Conservation (phyloP, 2,113 vertebrate genomes). For the Leucoraja erinaceus region DNA sequence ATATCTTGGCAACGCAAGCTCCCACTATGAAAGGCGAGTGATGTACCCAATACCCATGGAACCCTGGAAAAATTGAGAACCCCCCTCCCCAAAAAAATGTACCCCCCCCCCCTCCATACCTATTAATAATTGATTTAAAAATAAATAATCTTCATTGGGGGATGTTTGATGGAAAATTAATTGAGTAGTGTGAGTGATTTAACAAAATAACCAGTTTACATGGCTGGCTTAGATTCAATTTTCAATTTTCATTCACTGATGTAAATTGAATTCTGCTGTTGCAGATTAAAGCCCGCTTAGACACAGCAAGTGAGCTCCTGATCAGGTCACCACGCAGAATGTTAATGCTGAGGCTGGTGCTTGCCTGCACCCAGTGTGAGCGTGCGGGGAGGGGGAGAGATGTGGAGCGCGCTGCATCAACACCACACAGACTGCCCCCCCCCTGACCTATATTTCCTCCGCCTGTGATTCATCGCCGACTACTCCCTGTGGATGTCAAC, state of each 20-base stretch:
- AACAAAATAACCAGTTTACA: slow-evolving; percentile 19
- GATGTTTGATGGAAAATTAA: background rate
- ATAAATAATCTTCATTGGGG: too few relatives aligned
- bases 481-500: background rate
- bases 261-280: background rate
- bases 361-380: background rate
- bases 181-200: background rate
- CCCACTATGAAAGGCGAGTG: too few relatives aligned
- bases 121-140: too few relatives aligned
- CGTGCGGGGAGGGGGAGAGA: background rate
- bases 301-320: background rate
- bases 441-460: background rate
- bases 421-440: too few relatives aligned
- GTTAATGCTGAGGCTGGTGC: background rate
- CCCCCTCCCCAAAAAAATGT: too few relatives aligned
- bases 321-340: background rate
- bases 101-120: too few relatives aligned
- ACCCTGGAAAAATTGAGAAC: too few relatives aligned
- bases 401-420: background rate
- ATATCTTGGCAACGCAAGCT: background rate
- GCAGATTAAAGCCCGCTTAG: background rate
- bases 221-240: background rate
- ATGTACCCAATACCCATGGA: too few relatives aligned
- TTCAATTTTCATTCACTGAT: slow-evolving; percentile 17
- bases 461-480: background rate